Evolutionary conservation across 2,113 vertebrate species (phyloP).

Genomic region (Hippocampus mohnikei): DNA sequence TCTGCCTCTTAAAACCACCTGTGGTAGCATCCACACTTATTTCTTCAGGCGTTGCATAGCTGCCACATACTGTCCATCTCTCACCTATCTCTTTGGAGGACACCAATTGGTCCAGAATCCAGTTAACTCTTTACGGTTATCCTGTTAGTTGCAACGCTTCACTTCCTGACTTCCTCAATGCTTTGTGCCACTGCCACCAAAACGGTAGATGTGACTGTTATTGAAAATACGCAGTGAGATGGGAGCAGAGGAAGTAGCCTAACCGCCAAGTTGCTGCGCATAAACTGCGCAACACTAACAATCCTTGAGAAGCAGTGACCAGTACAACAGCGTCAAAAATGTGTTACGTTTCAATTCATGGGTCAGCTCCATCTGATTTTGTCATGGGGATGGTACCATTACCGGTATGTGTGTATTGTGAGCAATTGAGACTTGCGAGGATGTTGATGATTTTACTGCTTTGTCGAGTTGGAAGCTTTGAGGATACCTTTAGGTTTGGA

Average conservation of each 20-base stretch:
- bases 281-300: slow-evolving; percentile 8
- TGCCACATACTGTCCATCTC: not conserved
- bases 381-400: not conserved
- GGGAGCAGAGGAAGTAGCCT: not conserved
- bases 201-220: not conserved
- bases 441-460: slow-evolving; percentile 47
- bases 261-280: not conserved
- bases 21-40: not conserved
- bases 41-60: not conserved
- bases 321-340: not conserved
- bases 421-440: slow-evolving; percentile 19
- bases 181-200: not conserved
- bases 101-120: not conserved
- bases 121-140: not conserved
- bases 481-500: slow-evolving; percentile 44
- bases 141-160: not conserved
- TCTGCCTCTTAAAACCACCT: not conserved
- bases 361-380: not conserved
- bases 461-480: slow-evolving; percentile 66
- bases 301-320: not conserved
- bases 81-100: not conserved
- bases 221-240: not conserved
- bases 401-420: slow-evolving; percentile 5
- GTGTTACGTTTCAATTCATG: not conserved
- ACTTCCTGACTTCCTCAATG: not conserved